phyloP scores from a whole-genome alignment of 2,797 vertebrate species.

The Anableps anableps region DNA sequence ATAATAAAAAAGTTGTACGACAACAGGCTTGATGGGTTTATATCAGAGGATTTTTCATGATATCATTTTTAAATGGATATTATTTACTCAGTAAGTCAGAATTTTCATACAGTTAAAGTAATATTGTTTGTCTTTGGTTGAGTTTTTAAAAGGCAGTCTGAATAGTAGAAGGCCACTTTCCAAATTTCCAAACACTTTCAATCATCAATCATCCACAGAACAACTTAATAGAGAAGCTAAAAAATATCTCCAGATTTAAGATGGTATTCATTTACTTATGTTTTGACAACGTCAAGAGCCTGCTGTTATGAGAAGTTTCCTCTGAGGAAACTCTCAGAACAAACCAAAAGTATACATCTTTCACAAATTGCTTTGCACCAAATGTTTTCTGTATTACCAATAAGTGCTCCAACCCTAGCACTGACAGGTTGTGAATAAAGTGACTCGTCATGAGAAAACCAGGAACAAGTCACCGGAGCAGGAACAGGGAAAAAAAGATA shows the following conservation, averaged over 20 bases:
- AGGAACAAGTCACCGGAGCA: too few species aligned
- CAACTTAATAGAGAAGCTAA: neutral
- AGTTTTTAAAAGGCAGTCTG: neutral
- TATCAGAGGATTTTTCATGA: neutral
- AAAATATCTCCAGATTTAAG: neutral
- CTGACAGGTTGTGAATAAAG: neutral
- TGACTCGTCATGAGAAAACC: too few species aligned
- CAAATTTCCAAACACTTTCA: neutral
- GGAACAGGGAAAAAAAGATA: too few species aligned
- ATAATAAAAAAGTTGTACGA: neutral
- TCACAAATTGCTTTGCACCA: neutral
- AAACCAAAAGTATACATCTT: conserved; percentile 9
- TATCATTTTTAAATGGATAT: neutral
- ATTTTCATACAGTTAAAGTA: neutral
- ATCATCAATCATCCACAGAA: neutral
- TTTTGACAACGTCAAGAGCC: neutral
- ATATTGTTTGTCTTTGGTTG: neutral
- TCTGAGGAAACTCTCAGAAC: neutral
- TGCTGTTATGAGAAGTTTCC: too few species aligned
- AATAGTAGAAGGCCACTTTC: neutral
- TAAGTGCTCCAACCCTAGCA: neutral
- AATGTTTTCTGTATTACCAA: neutral
- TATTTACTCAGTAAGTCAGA: neutral
- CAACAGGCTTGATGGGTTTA: neutral
- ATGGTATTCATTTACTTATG: neutral